Evolutionary conservation across 2,797 vertebrate species (phyloP).

Genomic region (Brotogeris chrysoptera): DNA sequence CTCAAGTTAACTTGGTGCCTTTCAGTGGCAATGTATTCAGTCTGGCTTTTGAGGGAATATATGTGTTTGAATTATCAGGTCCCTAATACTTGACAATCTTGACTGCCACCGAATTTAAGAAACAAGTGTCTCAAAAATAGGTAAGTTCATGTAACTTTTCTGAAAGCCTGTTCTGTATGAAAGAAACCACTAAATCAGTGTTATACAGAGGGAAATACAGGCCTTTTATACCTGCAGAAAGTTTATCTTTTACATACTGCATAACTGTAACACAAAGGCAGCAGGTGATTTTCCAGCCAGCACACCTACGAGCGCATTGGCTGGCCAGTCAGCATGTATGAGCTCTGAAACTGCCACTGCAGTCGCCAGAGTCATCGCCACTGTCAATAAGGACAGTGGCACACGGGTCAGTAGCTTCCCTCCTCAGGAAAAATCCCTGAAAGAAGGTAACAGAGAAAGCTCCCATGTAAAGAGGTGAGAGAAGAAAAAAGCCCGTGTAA

Average conservation of each 20-base stretch:
- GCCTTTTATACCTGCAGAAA: not conserved
- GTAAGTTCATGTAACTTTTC: not conserved
- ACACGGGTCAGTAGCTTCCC: accelerated
- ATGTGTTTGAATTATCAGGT: not conserved
- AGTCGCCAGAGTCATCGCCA: not conserved
- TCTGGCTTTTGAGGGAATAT: not conserved
- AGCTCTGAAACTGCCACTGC: not conserved
- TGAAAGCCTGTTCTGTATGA: not conserved
- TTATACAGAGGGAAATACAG: not conserved
- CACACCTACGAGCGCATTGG: not conserved
- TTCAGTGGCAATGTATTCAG: not conserved
- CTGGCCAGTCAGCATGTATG: not conserved
- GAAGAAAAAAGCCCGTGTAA: not conserved
- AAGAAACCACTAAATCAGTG: not conserved
- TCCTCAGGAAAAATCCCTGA: not conserved
- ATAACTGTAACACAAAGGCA: not conserved
- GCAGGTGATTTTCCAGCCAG: not conserved
- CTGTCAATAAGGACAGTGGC: not conserved
- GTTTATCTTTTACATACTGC: not conserved
- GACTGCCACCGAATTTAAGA: not conserved
- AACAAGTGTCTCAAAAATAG: not conserved
- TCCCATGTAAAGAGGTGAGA: not conserved
- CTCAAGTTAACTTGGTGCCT: not conserved
- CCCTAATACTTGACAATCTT: not conserved
- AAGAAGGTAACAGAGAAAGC: not conserved